Evolutionary conservation across 92 coral and sea anemone species (phyloP).

Genomic region (Nematostella vectensis): DNA sequence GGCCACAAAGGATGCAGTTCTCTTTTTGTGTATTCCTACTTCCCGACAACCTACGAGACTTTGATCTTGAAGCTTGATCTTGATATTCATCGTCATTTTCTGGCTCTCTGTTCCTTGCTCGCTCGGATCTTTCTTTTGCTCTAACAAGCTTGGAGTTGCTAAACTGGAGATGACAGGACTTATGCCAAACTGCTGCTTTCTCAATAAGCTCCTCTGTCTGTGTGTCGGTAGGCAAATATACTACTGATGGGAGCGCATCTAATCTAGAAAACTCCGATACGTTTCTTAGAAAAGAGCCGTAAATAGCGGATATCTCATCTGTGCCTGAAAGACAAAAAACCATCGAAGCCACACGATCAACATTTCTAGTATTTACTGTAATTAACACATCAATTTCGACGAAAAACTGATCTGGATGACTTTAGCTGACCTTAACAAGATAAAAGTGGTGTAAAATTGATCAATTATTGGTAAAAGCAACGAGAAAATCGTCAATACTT

Average conservation of each 20-base stretch:
- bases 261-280: constrained; percentile 26
- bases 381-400: background rate
- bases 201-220: constrained; percentile 31
- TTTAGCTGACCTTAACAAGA: no score
- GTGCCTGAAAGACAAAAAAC: constrained; percentile 10
- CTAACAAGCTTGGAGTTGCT: constrained; percentile 48
- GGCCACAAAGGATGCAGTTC: constrained; percentile 44
- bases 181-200: constrained; percentile 67
- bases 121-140: constrained; percentile 39
- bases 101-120: constrained; percentile 17
- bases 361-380: background rate
- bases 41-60: constrained; percentile 23
- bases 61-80: constrained; percentile 21
- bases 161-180: constrained; percentile 55
- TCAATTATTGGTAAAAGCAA: background rate
- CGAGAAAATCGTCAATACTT: constrained; percentile 9
- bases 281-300: constrained; percentile 37
- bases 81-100: constrained; percentile 18
- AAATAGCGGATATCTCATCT: constrained; percentile 24
- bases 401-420: background rate
- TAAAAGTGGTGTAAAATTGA: no score
- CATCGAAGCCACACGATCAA: constrained; percentile 9
- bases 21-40: constrained; percentile 16
- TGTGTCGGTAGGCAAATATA: constrained; percentile 26
- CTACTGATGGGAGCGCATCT: constrained; percentile 34